Evolutionary conservation across 2,888 invertebrate genomes (phyloP), one percentile per base, ranked within the genome.

Genomic region (Glaucopsyche alexis): DNA sequence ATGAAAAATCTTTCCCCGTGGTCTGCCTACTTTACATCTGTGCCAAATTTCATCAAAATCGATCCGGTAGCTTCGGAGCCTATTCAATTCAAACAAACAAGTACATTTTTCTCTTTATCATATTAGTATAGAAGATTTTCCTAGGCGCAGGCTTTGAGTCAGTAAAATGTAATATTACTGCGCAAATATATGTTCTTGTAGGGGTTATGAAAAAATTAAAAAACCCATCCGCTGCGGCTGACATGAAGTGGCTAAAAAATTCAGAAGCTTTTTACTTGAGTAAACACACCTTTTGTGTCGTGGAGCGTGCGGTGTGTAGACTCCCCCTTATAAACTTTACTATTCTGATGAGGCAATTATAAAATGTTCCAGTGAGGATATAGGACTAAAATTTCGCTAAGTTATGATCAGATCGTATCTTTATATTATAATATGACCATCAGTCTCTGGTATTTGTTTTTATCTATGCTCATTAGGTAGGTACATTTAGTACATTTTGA

Each of bases 191-290:
- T 2, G 29, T 38, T 60, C 60, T 60, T 42, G 40, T 42, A 40
- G 42, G 42, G 66, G 66, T 55, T 55, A 19, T 55, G 55, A 16
- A 66, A 42, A 29, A 16, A 66, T 66, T 66, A 66, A 66, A 65
- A 65, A 72, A 65, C 64, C 72, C 40, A 49, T 64, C 47, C 38
- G 72, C 64, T n/a, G 29, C 9, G 64, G 11, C 64, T 65, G 72
- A 72, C 72, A 40, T 75, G 75, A 77, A 77, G 79, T 77, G 81
- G 83, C 82, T 90, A 88, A 89, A 91, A 91, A 89, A 91, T 91
- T 87, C 89, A 90, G 83, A 87, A 84, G 83, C 90, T 89, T 86
- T 90, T 91, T 90, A 88, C 87, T 84, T 82, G 84, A 82, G 87
- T 85, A 90, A 89, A 90, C 89, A 89, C 7, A 65, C 38, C 65